Percentiles rank a stretch among this genome's conserved stretches.
phyloP scores from a whole-genome alignment of 2,888 invertebrate species.

The Drosophila atroscutellata region DNA sequence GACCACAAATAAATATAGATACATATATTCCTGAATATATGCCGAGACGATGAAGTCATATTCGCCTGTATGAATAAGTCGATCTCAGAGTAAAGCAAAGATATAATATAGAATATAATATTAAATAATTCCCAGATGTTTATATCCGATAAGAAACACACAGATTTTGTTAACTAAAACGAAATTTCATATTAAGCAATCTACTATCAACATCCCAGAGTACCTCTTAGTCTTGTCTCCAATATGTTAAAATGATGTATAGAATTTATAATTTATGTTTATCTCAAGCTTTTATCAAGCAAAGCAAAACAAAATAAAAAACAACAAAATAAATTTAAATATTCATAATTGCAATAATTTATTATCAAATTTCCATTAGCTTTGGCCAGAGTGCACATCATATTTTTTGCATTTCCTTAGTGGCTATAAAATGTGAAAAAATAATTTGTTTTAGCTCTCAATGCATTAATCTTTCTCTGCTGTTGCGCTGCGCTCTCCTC shows the following conservation, averaged over 20 bases:
- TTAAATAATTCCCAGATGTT: neutral
- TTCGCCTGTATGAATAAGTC: neutral
- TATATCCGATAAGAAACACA: neutral
- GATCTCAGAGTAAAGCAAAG: neutral
- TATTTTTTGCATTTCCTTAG: slow-evolving; percentile 3
- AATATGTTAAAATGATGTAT: rapidly evolving
- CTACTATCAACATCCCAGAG: neutral
- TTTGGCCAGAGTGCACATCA: slow-evolving; percentile 6
- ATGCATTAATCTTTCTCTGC: slow-evolving; percentile 40
- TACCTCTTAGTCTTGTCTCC: neutral
- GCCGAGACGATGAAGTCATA: neutral
- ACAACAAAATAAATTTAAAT: neutral
- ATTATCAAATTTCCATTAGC: neutral
- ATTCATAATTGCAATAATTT: neutral
- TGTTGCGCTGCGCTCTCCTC: neutral
- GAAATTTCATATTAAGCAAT: neutral
- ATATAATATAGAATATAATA: neutral
- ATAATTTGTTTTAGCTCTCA: slow-evolving; percentile 33
- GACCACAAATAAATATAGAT: neutral
- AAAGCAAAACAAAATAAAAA: neutral
- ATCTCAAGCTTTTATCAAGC: neutral
- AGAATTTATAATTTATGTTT: neutral
- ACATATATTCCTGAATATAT: neutral
- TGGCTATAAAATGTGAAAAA: slow-evolving; percentile 11
- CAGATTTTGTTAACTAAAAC: neutral